Evolutionary conservation across 2,113 vertebrate genomes (phyloP).

Genomic region (Ariopsis seemanni): DNA sequence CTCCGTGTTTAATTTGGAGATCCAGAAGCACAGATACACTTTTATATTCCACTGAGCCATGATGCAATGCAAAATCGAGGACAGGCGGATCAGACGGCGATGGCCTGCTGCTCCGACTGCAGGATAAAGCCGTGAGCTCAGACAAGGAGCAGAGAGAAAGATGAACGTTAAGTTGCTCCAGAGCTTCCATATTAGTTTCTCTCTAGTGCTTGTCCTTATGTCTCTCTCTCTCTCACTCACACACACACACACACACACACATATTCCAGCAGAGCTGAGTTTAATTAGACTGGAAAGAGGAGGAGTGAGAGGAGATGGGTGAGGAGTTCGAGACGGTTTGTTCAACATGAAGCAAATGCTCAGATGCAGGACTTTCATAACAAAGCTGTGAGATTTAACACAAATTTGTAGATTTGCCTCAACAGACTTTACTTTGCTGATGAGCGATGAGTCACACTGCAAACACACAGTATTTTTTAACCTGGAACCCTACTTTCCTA

Average conservation of each 20-base stretch:
- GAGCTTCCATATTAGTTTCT: conserved; percentile 67
- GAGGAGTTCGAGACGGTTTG: conserved; percentile 57
- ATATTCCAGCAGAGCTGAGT: conserved; percentile 68
- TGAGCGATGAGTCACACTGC: too few relatives aligned
- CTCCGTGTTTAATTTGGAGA: conserved; percentile 73
- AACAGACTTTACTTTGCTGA: not conserved
- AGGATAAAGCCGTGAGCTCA: conserved; percentile 67
- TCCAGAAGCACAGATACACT: conserved; percentile 67
- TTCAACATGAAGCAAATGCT: conserved; percentile 50
- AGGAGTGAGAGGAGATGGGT: conserved; percentile 39
- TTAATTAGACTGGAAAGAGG: conserved; percentile 70
- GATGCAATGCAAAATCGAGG: conserved; percentile 43
- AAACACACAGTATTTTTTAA: too few relatives aligned
- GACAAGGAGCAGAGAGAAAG: conserved; percentile 49
- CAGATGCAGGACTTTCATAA: conserved; percentile 13
- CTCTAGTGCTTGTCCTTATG: conserved; percentile 69
- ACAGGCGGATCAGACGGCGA: conserved; percentile 60
- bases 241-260: conserved; percentile 58
- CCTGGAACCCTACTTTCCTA: too few relatives aligned
- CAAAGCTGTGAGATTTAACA: conserved; percentile 10
- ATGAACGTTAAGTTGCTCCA: conserved; percentile 58
- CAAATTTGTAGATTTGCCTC: not conserved
- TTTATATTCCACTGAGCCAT: conserved; percentile 60
- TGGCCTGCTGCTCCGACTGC: conserved; percentile 60
- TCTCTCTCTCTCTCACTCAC: conserved; percentile 50